Evolutionary conservation across 1,140 invertebrate species (phyloP), one percentile per base, ranked within the genome.

Genomic region (Mizuhopecten yessoensis): DNA sequence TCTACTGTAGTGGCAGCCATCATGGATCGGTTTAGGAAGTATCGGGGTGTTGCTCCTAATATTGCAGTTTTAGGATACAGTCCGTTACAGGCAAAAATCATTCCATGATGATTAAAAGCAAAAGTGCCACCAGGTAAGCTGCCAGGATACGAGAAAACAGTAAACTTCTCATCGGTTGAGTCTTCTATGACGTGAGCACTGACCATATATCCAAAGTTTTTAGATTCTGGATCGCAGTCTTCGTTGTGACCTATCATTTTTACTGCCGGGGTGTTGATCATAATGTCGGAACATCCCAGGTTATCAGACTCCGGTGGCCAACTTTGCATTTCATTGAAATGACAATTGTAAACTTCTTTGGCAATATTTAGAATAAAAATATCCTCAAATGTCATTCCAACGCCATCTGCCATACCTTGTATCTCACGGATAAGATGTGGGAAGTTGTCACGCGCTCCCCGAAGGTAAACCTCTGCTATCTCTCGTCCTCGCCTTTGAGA

Each of bases 381-480:
- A 29, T 75, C 57, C 29, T 75, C 57, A 75, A 75, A 75, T 75
- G 57, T 1, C 57, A 75, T 75, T 75, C 57, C 57, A n/a, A 75
- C 57, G 57, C 57, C 57, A 29, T 75, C 57, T 7, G 57, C 57
- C 57, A 75, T 75, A 29, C 57, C 57, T 75, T 75, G 57, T 75
- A 75, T 29, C 57, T 75, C 57, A 29, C 57, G 57, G n/a, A 75
- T 75, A 0, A 75, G 57, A 5, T 75, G 5, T 5, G 36, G 36
- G 36, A 39, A 39, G 36, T 39, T 5, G 13, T 39, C 36, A 39
- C 36, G 36, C 13, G 36, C 36, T 13, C 36, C 36, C 13, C 36
- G 5, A 13, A 39, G 36, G 36, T 39, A 39, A 39, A 75, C n/a
- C 2, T 75, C 57, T 75, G 57, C n/a, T 75, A 75, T 75, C 5